Base-by-base conservation (phyloP, 1,140 invertebrate species). In the Formica selysi region DNA sequence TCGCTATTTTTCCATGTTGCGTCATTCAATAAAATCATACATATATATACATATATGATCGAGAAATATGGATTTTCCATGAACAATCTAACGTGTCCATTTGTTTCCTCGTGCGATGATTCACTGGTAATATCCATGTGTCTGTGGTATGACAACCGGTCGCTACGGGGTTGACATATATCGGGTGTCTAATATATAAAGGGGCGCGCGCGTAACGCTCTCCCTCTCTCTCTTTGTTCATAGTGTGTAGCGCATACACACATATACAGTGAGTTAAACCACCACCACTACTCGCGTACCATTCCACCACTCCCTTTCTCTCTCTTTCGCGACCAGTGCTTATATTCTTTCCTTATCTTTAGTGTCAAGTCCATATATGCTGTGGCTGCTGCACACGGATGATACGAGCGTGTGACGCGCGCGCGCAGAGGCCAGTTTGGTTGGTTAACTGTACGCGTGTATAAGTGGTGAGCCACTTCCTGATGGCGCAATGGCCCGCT, bases 401-500 rank as follows among this genome's bases (percentile, higher is more conserved):
- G n/a, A 8, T 3, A 11, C 19, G 10, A 59, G 13, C 19, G 54
- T 76, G 10, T 73, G 8, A 22, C 26, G 26, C 26, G 70, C 61
- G 67, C 74, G 32, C 79, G 73, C 74, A 54, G 44, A 76, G 84
- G 80, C 22, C 19, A 54, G 57, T 81, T 85, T 70, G 51, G 59
- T 91, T 81, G 57, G 86, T 91, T 90, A 91, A 90, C 76, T 87
- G 74, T 70, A 88, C 80, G 74, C 79, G 80, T 91, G 85, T 90
- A 80, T 92, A 86, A 91, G 86, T 89, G 85, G 89, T 87, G 89
- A 93, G 91, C 91, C 90, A 93, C 91, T 93, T 93, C 93, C 93
- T 92, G 90, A 93, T 93, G 92, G 92, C 91, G 93, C 92, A 93
- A 93, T 93, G 91, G 92, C 65, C 64, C 62, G 83, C 78, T 89